Evolutionary conservation across 2,888 invertebrate species (phyloP), one percentile per base, ranked within the genome.

Genomic region (Thera britannica): DNA sequence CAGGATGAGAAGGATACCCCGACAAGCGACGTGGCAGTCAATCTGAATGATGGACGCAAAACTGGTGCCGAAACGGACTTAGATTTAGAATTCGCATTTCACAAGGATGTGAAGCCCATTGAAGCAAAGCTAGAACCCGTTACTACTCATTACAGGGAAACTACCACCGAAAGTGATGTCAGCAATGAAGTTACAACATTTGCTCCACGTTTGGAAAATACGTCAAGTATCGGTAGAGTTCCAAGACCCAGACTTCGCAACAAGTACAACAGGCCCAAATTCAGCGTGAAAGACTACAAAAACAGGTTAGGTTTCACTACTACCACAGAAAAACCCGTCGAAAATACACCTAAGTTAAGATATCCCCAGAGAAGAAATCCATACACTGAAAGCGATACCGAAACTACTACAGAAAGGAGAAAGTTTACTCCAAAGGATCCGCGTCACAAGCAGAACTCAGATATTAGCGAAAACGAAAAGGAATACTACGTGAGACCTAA

Each of bases 271-370:
- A 90, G 97, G 62, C 97, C 97, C 1, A 92, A 96, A 73, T 97
- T 97, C 83, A 97, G 96, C 80, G 95, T 97, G 3, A 97, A 97
- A 85, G 97, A 97, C 73, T 97, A 97, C 82, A 95, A 95, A 79
- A 96, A 94, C 75, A 91, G 96, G 70, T 83, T 96, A 60, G 95
- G 94, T 76, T 94, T 94, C 0, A 94, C 95, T 60, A 94, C 95
- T 60, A 89, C 91, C 35, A 90, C 92, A 23, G 93, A 94, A 72
- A 89, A 85, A 70, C 76, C 89, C 0, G 70, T 72, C 9, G 90
- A 87, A 72, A 81, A 86, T 36, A 86, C 86, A 12, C 84, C 91
- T 1, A 94, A 93, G 80, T 51, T 90, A 6, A 84, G 95, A 77
- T 94, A 89, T 78, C 94, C 95, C 1, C 92, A 90, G 62, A 87